A percentile compares a stretch with the other conserved stretches of the same genome.
phyloP scores from a whole-genome alignment of 2,113 vertebrate species.

The Garra rufa region DNA sequence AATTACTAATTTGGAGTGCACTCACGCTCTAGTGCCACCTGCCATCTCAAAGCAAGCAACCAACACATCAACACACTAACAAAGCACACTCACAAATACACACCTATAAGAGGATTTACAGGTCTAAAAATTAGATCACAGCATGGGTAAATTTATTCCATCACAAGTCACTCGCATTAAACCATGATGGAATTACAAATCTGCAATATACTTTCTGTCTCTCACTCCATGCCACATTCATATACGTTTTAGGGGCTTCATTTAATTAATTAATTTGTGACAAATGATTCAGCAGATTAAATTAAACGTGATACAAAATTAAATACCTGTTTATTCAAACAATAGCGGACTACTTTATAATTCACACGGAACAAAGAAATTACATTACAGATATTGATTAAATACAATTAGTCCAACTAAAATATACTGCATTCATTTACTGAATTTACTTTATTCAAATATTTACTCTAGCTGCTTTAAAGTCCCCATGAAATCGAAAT shows the following conservation, averaged over 20 bases:
- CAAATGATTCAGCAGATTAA: not conserved
- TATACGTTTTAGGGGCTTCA: not conserved
- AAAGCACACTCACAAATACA: constrained; percentile 17
- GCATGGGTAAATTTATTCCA: not conserved
- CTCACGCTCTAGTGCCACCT: constrained; percentile 37
- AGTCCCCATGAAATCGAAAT: too few species aligned
- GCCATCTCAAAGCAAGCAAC: constrained; percentile 40
- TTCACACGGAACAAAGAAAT: too few species aligned
- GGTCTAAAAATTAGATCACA: constrained; percentile 4
- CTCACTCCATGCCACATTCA: not conserved
- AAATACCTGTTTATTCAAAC: not conserved
- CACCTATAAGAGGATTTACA: constrained; percentile 5
- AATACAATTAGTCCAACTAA: not conserved
- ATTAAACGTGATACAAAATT: not conserved
- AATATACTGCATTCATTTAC: not conserved
- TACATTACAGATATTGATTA: too few species aligned
- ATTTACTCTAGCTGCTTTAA: not conserved
- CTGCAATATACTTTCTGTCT: not conserved
- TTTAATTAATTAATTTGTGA: not conserved
- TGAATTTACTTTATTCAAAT: too few species aligned
- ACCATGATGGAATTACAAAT: not conserved
- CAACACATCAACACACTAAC: constrained; percentile 39
- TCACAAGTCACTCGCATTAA: constrained; percentile 8
- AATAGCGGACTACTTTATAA: not conserved
- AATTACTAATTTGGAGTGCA: constrained; percentile 11